phyloP scores from a whole-genome alignment of 2,113 vertebrate species.

The Irena cyanogastra region DNA sequence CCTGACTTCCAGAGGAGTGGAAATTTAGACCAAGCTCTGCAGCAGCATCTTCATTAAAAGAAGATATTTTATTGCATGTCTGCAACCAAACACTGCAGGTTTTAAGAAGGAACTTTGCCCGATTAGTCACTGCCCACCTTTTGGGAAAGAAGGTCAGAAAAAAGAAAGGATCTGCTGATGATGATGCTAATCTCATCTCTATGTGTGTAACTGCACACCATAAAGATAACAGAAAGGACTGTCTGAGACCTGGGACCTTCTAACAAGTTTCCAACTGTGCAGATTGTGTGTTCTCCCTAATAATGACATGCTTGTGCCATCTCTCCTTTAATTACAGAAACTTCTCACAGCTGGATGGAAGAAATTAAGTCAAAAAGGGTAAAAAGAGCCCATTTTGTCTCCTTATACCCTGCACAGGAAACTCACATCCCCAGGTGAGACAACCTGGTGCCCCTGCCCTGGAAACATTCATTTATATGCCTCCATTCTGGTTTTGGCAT shows the following conservation, averaged over 20 bases:
- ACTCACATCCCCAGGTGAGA: not conserved
- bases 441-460: not conserved
- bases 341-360: constrained; percentile 16
- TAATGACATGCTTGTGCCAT: constrained; percentile 1
- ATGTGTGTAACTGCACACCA: not conserved
- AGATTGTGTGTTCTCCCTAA: constrained; percentile 7
- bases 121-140: not conserved
- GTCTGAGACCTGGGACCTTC: not conserved
- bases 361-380: constrained; percentile 16
- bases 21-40: not conserved
- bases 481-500: not conserved
- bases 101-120: not conserved
- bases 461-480: not conserved
- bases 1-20: not conserved
- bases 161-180: not conserved
- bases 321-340: constrained; percentile 51
- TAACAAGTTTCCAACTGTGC: constrained; percentile 51
- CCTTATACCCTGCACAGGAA: not conserved
- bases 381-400: constrained; percentile 16
- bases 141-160: not conserved
- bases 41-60: not conserved
- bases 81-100: not conserved
- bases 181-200: not conserved
- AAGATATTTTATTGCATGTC: not conserved
- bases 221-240: constrained; percentile 17